A percentile compares a stretch with the other conserved stretches of the same genome.
These are phyloP conservation scores for Bursaphelenchus okinawaensis DNA, from an alignment of 2,888 invertebrate genomes.

Conservation along the genomic window DNA sequence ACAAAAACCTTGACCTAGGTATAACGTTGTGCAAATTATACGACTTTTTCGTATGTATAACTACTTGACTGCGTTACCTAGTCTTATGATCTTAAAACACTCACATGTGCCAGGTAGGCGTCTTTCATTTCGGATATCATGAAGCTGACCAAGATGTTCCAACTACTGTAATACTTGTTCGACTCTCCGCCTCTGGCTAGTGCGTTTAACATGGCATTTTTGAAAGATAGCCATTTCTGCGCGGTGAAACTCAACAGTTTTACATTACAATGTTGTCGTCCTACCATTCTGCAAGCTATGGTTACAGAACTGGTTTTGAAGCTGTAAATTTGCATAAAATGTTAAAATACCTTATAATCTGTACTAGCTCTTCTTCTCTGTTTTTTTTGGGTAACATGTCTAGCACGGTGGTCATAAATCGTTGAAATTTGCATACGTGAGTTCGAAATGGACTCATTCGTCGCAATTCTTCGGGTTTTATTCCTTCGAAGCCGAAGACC, in stretches of 20 bases:
- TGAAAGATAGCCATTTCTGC: conserved; percentile 53
- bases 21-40: not conserved
- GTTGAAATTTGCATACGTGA: conserved; percentile 49
- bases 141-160: conserved; percentile 49
- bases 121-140: conserved; percentile 54
- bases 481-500: conserved; percentile 42
- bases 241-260: conserved; percentile 51
- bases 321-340: not conserved
- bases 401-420: conserved; percentile 47
- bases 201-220: conserved; percentile 39
- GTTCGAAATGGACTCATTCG: conserved; percentile 36
- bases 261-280: conserved; percentile 50
- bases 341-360: conserved; percentile 28
- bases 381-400: conserved; percentile 45
- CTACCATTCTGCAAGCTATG: conserved; percentile 44
- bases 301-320: not conserved
- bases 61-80: no score
- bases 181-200: conserved; percentile 36
- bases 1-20: no score
- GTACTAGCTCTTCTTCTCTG: conserved; percentile 36
- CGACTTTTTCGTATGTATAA: not conserved
- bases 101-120: conserved; percentile 50
- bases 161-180: conserved; percentile 37
- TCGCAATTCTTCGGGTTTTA: conserved; percentile 39
- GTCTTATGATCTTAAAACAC: no score